A percentile compares a stretch with the other conserved stretches of the same genome.
phyloP scores from a whole-genome alignment of 2,888 invertebrate species.

The Coelinius sp. region DNA sequence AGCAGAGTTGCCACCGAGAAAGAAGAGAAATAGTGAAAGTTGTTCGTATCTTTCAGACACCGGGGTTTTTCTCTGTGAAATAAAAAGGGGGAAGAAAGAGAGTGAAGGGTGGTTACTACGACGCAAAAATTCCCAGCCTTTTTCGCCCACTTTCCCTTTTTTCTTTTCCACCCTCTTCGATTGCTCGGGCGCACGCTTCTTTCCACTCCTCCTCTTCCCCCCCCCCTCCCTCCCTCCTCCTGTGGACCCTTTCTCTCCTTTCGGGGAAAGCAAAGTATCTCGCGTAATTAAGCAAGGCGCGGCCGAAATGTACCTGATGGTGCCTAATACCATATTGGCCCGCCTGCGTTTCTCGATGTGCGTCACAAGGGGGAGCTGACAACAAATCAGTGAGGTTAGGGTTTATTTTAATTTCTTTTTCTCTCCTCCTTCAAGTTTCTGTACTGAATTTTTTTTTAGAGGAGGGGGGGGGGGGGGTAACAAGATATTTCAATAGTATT shows the following conservation, averaged over 20 bases:
- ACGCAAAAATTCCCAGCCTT: constrained; percentile 40
- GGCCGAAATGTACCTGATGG: constrained; percentile 57
- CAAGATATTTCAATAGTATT: neutral
- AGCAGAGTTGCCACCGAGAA: neutral
- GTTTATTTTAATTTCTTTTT: neutral
- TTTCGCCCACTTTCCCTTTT: constrained; percentile 31
- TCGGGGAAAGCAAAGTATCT: constrained; percentile 73
- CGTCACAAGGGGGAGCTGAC: constrained; percentile 28
- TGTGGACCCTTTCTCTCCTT: neutral
- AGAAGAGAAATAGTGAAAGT: constrained; percentile 24
- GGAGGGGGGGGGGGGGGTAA: no score
- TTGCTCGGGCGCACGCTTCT: constrained; percentile 34
- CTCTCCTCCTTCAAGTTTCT: neutral
- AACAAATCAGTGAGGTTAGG: constrained; percentile 29
- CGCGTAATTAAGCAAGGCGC: constrained; percentile 71
- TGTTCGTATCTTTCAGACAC: constrained; percentile 12
- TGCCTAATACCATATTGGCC: constrained; percentile 63
- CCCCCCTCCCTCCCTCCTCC: neutral
- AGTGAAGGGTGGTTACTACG: constrained; percentile 37
- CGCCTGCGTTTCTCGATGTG: constrained; percentile 7
- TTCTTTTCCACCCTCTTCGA: constrained; percentile 7
- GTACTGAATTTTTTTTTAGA: constrained; percentile 6
- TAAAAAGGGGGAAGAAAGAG: constrained; percentile 33
- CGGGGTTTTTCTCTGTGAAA: no score
- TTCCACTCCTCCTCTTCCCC: constrained; percentile 24